Conservation (phyloP, 2,797 vertebrate species). For the Hydrocynus forskahlii region DNA sequence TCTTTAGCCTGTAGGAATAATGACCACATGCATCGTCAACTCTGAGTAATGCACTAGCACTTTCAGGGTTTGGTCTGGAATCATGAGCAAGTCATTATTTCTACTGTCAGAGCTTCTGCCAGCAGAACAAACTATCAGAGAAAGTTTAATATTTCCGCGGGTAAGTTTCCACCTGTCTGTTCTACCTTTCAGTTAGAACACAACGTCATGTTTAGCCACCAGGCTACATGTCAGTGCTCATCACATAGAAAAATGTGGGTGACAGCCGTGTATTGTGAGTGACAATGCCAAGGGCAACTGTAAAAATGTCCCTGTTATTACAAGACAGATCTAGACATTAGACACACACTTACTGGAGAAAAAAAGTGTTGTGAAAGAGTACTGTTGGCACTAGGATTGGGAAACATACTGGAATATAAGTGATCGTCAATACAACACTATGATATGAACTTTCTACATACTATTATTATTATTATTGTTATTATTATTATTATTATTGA, state of each 20-base stretch:
- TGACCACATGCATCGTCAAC: background rate
- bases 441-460: no score
- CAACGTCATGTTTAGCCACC: background rate
- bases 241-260: conserved; percentile 6
- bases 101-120: background rate
- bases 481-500: no score
- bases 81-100: conserved; percentile 2
- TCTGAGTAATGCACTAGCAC: background rate
- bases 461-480: no score
- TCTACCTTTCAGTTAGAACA: background rate
- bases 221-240: conserved; percentile 12
- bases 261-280: conserved; percentile 34
- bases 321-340: background rate
- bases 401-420: background rate
- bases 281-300: conserved; percentile 27
- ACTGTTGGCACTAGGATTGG: background rate
- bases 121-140: background rate
- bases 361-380: background rate
- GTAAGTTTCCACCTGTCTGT: background rate
- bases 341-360: background rate
- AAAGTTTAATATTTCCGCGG: background rate
- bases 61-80: background rate
- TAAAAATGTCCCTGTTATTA: background rate
- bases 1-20: no score
- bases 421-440: no score